These are phyloP conservation scores for Pseudochirops corinnae DNA, from an alignment of 2,797 vertebrate species.

Conservation along the genomic window DNA sequence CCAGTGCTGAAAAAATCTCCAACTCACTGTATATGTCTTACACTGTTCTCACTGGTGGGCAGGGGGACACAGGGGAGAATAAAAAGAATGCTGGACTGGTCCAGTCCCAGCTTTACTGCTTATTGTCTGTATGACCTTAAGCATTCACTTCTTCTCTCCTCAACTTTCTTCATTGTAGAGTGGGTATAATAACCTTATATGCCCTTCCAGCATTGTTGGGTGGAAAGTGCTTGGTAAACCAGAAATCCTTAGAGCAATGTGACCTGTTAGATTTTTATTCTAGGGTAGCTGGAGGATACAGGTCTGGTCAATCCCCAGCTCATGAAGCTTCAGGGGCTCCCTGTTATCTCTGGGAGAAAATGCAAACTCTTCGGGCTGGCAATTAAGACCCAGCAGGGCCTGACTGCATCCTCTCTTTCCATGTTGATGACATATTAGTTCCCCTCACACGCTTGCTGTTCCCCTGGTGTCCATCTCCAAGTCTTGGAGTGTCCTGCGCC, in stretches of 20 bases:
- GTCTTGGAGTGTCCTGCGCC: background rate
- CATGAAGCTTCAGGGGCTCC: background rate
- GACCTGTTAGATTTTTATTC: background rate
- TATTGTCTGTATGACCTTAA: background rate
- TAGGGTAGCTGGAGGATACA: background rate
- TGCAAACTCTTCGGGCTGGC: background rate
- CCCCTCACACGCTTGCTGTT: no score
- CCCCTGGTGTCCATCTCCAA: no score
- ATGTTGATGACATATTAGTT: background rate
- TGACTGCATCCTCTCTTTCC: background rate
- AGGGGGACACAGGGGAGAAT: background rate
- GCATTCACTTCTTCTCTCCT: background rate
- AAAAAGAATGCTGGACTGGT: background rate
- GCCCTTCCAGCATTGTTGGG: background rate
- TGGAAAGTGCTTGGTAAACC: background rate
- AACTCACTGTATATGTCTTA: background rate
- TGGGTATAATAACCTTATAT: background rate
- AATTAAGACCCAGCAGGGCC: background rate
- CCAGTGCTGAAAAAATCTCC: background rate
- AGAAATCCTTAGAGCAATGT: background rate
- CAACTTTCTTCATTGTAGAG: background rate
- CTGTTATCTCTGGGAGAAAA: background rate
- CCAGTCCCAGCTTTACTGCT: background rate
- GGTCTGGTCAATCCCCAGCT: background rate
- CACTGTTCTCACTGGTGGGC: background rate